A percentile compares a stretch with the other conserved stretches of the same genome.
Conservation (phyloP, 2,888 invertebrate species). For the Protophormia terraenovae region DNA sequence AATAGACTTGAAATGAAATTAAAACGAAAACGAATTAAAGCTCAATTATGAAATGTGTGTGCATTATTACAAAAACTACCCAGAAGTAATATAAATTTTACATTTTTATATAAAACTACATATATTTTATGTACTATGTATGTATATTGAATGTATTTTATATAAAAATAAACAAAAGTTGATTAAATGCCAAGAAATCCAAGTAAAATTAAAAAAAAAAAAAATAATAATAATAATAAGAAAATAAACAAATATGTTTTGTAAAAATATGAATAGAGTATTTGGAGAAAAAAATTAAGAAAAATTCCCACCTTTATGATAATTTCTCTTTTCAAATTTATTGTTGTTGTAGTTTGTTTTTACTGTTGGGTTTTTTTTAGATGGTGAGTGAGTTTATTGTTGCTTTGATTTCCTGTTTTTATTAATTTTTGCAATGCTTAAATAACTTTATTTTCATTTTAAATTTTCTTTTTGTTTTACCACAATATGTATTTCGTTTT, state of each 20-base stretch:
- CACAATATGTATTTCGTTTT: not conserved
- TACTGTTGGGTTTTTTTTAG: not conserved
- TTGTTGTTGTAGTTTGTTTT: not conserved
- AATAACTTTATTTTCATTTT: not conserved
- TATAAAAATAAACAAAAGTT: not conserved
- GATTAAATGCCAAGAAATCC: slow-evolving; percentile 1
- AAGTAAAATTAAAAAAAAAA: not conserved
- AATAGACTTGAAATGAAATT: not conserved
- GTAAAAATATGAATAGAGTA: slow-evolving; percentile 20
- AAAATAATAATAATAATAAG: too few species aligned
- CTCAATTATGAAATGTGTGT: not conserved
- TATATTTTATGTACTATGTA: too few species aligned
- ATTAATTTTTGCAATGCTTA: not conserved
- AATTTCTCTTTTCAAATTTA: slow-evolving; percentile 9
- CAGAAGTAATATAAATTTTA: not conserved
- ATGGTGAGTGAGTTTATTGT: not conserved
- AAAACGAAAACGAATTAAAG: too few species aligned
- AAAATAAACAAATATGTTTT: not conserved
- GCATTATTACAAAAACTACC: not conserved
- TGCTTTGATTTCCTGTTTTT: slow-evolving; percentile 8
- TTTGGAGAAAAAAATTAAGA: too few species aligned
- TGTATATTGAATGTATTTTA: not conserved
- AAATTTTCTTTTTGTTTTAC: not conserved
- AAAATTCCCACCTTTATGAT: slow-evolving; percentile 43
- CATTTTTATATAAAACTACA: too few species aligned